Evolutionary conservation across 2,888 invertebrate genomes (phyloP).

Genomic region (Platerodrilus igneus): DNA sequence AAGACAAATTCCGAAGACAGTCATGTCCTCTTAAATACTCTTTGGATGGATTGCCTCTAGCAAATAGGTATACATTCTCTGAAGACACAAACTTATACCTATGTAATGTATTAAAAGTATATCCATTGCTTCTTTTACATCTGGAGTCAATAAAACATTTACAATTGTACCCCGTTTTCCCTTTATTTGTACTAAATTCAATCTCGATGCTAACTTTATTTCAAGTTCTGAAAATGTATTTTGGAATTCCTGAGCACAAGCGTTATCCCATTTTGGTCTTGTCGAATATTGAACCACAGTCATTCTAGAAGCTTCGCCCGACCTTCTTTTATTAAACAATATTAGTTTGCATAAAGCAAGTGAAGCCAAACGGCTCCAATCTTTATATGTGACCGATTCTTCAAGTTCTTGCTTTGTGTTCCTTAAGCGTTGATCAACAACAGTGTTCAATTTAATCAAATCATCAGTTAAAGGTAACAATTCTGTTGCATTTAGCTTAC

Average conservation of each 20-base stretch:
- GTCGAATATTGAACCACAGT: constrained; percentile 7
- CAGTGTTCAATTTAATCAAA: constrained; percentile 2
- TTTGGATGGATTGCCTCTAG: constrained; percentile 2
- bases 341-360: constrained; percentile 2
- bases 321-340: constrained; percentile 13
- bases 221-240: constrained; percentile 11
- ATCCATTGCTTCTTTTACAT: constrained; percentile 12
- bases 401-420: neutral
- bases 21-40: constrained; percentile 10
- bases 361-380: constrained; percentile 8
- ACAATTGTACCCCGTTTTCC: constrained; percentile 12
- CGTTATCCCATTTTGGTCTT: constrained; percentile 6
- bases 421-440: neutral
- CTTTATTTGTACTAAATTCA: constrained; percentile 9
- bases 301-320: constrained; percentile 11
- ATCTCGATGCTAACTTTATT: constrained; percentile 4
- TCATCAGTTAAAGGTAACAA: constrained; percentile 5
- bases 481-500: no score
- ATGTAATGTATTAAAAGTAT: constrained; percentile 2
- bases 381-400: neutral
- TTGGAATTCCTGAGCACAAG: constrained; percentile 7
- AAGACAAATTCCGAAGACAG: constrained; percentile 8
- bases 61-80: constrained; percentile 11
- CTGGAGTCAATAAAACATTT: constrained; percentile 8
- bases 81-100: neutral